Base-by-base conservation (phyloP, 2,113 vertebrate species). In the Eclectus roratus region DNA sequence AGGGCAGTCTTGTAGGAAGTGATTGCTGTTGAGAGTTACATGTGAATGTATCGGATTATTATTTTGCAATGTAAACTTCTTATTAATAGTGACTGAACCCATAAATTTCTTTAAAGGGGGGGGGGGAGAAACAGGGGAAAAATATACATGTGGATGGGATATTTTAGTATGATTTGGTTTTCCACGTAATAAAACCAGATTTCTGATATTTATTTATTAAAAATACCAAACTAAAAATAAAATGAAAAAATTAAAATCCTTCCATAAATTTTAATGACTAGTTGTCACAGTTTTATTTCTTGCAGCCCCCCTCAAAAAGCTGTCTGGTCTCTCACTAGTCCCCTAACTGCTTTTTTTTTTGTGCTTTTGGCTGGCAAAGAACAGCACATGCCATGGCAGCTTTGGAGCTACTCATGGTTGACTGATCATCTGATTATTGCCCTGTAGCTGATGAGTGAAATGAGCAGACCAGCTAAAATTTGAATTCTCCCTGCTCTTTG, bases 391-490 rank as follows among this genome's bases (percentile, higher is more conserved):
- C 33, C 1, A 0, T 64, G 35, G 56, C 71, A 43, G 61, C 70
- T 79, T 79, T 94, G 73, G 52, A 93, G 44, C 70, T 94, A 5
- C 61, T 76, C 56, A 28, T 72, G 85, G 84, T 9, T 87, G 89
- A n/a, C 65, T 87, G 91, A 58, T 79, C 15, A 7, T 84, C 61
- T 76, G 61, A 95, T 95, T 91, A 84, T 37, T 89, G 78, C 65
- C 73, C 87, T 89, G 93, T 63, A 79, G 81, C 70, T 79, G 46
- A 73, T 3, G 33, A 89, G 39, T 37, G 47, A 85, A 93, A 87
- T 64, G 70, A 95, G 77, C 68, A 84, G 78, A 91, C 65, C 31
- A 79, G 90, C 88, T 94, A 4, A 72, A 76, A 85, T 87, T 55
- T 79, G 85, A 79, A 76, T 89, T 87, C 69, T 91, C 60, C 19